Base-by-base conservation (phyloP, 2,113 vertebrate species). In the Rhynchomys soricoides region DNA sequence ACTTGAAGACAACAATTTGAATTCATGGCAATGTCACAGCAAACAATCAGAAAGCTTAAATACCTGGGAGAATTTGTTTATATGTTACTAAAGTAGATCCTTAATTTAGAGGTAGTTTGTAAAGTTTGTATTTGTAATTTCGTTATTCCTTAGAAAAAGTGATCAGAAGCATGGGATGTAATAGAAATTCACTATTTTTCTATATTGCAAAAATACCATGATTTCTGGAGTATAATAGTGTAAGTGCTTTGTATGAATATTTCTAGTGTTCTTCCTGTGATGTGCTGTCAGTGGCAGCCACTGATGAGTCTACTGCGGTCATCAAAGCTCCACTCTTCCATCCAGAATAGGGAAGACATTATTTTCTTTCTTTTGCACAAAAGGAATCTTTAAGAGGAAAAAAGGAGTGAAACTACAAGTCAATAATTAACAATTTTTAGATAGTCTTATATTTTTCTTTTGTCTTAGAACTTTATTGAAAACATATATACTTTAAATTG, bases 131-230 rank as follows among this genome's bases (percentile, higher is more conserved):
- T 89, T 55, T 68, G 17, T 93, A 5, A 75, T 17, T 26, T 91
- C 82, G 5, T 45, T 94, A 89, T 31, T 48, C 2, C 24, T 15
- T 50, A 66, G 16, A 66, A 83, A 8, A 37, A 34, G 21, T 59
- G 62, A 88, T 75, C 26, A 70, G 3, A 90, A 7, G 24, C 90
- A 88, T 90, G 5, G 82, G 77, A 29, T 68, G 15, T 31, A 92
- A 62, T 55, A 66, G 55, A 90, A 96, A 96, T 94, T 9, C 29
- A n/a, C 8, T 45, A 75, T 57, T 64, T 85, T 89, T 79, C 17
- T 7, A 57, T 43, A 71, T 10, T 52, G 4, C 2, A 48, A 62
- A 34, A 26, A 9, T 87, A 48, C 17, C 7, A 2, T 89, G 52
- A 64, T 74, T 96, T 13, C 90, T 57, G 24, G 6, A 55, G 4